Conservation (phyloP, 1,140 invertebrate species). For the Trissolcus basalis region DNA sequence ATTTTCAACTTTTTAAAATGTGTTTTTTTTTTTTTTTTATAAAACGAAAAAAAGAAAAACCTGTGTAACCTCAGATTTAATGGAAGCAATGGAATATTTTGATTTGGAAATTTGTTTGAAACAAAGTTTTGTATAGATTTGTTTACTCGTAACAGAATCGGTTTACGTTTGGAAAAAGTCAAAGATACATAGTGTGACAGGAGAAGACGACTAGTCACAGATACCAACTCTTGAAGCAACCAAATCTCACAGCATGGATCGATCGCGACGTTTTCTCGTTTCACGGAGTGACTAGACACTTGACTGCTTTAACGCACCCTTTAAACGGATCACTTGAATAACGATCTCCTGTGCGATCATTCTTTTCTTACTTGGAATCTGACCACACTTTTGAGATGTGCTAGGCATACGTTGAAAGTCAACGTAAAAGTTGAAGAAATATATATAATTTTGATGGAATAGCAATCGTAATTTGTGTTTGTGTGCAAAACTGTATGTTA, state of each 20-base stretch:
- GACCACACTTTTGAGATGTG: conserved; percentile 10
- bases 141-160: conserved; percentile 28
- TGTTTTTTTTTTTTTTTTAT: no score
- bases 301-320: conserved; percentile 63
- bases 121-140: conserved; percentile 19
- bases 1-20: no score
- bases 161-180: conserved; percentile 24
- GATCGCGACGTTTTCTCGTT: conserved; percentile 60
- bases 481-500: no score
- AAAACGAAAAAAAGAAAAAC: no score
- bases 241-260: conserved; percentile 52
- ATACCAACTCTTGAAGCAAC: conserved; percentile 51
- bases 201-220: conserved; percentile 50
- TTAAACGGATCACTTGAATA: conserved; percentile 57
- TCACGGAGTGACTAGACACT: conserved; percentile 53
- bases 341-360: conserved; percentile 58
- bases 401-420: no score
- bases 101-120: background rate
- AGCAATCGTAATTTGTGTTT: no score
- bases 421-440: no score
- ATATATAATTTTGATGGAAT: no score
- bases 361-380: conserved; percentile 36
- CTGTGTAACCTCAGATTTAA: no score
- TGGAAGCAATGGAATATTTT: no score
- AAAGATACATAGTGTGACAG: conserved; percentile 29